Evolutionary conservation across 2,888 invertebrate species (phyloP).

Genomic region (Herminia tarsipennalis): DNA sequence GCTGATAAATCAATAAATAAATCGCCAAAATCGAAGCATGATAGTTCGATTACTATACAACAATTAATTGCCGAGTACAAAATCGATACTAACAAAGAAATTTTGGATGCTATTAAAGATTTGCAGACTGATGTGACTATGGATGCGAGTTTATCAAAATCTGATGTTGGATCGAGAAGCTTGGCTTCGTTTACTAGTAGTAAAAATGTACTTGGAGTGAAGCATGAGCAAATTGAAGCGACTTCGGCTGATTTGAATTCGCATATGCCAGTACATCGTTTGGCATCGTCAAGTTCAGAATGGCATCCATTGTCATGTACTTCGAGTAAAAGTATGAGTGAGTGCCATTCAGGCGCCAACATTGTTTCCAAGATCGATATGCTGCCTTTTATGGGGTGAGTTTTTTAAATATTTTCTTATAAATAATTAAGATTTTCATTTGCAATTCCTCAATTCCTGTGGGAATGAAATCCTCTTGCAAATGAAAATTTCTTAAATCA

Average conservation of each 20-base stretch:
- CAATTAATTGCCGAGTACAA: slow-evolving; percentile 54
- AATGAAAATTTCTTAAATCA: too few species aligned
- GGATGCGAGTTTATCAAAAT: slow-evolving; percentile 14
- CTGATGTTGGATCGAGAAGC: slow-evolving; percentile 12
- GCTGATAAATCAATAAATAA: slow-evolving; percentile 13
- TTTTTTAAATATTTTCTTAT: slow-evolving; percentile 5
- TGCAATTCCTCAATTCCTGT: too few species aligned
- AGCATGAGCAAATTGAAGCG: slow-evolving; percentile 6
- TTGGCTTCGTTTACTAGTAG: slow-evolving; percentile 54
- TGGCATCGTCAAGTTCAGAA: slow-evolving; percentile 25
- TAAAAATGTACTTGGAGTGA: slow-evolving; percentile 42
- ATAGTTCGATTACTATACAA: slow-evolving; percentile 48
- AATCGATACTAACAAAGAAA: slow-evolving; percentile 35
- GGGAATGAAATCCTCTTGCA: too few species aligned
- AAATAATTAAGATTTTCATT: not conserved
- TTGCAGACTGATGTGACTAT: not conserved
- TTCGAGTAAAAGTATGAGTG: slow-evolving; percentile 2
- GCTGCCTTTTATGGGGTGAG: slow-evolving; percentile 77
- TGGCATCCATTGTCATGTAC: slow-evolving; percentile 41
- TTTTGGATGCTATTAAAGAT: slow-evolving; percentile 19
- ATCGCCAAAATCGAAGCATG: slow-evolving; percentile 27
- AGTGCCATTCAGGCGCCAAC: slow-evolving; percentile 54
- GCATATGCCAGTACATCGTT: not conserved
- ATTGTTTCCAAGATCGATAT: slow-evolving; percentile 67
- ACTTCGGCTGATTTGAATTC: not conserved